Base-by-base conservation (phyloP, 2,888 invertebrate genomes). In the Amphipoea oculea region DNA sequence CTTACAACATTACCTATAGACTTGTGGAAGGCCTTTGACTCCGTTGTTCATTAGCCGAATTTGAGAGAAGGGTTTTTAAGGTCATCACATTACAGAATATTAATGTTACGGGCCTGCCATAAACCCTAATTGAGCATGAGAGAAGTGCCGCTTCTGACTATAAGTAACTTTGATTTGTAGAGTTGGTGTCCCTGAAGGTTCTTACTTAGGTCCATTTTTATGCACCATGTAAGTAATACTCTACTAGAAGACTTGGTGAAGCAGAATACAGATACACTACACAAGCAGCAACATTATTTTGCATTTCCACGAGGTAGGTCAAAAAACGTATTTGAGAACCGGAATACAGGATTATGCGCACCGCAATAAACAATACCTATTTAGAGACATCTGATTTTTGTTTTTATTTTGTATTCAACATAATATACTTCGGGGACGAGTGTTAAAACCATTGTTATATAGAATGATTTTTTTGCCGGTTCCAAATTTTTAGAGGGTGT, bases 21-120 rank as follows among this genome's bases (percentile, higher is more conserved):
- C 17, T 14, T 54, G 7, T 29, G 42, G 23, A 71, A 73, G 73
- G 83, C 84, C 17, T 76, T 76, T 71, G 70, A 79, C 70, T 71
- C 40, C 4, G 17, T 79, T 45, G 7, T 62, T 67, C 45, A 67
- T 29, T 4, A 23, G 17, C 60, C 0, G 2, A 29, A 48, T n/a
- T 63, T n/a, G 23, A 11, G 40, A 71, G 2, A n/a, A 45, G 14
- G 29, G 54, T 54, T 66, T 66, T 12, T 51, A 54, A 20, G 23
- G 20, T n/a, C 23, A 62, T 36, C 48, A 20, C 14, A 6, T 60
- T 23, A 4, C 23, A 42, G 40, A 60, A 68, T 63, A 17, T 67
- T 4, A 29, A 68, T 45, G 51, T 20, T 62, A 71, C 29, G 0
- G 17, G 60, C 7, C 20, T 23, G 62, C 6, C 4, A 66, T 12